Percentiles rank a stretch among this genome's conserved stretches.
phyloP scores from a whole-genome alignment of 2,113 vertebrate genomes.

The Corythornis vintsioides region DNA sequence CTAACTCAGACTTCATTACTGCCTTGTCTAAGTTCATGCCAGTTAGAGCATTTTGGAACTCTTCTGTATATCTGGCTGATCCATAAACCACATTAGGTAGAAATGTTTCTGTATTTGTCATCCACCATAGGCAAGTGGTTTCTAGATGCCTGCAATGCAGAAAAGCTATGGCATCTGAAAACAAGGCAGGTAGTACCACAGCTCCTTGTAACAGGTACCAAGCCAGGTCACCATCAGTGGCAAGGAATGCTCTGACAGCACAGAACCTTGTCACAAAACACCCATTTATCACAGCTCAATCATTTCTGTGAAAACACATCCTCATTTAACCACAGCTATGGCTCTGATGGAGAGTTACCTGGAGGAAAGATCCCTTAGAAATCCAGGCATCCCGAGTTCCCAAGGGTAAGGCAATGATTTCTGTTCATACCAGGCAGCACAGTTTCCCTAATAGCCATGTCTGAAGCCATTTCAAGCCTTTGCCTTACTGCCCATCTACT shows the following conservation, averaged over 20 bases:
- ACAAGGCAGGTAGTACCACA: background rate
- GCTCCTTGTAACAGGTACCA: background rate
- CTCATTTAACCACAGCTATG: background rate
- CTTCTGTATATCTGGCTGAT: background rate
- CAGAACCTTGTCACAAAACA: background rate
- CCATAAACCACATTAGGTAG: background rate
- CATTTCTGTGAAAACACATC: background rate
- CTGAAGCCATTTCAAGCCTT: background rate
- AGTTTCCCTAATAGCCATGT: background rate
- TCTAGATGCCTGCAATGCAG: background rate
- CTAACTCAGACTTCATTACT: background rate
- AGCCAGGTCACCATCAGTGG: background rate
- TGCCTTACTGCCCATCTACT: background rate
- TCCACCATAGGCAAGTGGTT: background rate
- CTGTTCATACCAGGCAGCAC: background rate
- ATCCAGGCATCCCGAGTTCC: background rate
- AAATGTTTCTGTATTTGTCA: background rate
- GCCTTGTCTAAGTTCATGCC: background rate
- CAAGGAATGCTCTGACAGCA: background rate
- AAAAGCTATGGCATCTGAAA: background rate
- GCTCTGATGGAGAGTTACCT: background rate
- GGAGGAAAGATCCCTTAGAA: background rate
- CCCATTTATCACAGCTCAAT: background rate
- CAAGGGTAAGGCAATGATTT: background rate
- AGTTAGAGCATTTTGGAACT: background rate